phyloP scores from a whole-genome alignment of 2,113 vertebrate species.

The Ptilorrhoa leucosticta region DNA sequence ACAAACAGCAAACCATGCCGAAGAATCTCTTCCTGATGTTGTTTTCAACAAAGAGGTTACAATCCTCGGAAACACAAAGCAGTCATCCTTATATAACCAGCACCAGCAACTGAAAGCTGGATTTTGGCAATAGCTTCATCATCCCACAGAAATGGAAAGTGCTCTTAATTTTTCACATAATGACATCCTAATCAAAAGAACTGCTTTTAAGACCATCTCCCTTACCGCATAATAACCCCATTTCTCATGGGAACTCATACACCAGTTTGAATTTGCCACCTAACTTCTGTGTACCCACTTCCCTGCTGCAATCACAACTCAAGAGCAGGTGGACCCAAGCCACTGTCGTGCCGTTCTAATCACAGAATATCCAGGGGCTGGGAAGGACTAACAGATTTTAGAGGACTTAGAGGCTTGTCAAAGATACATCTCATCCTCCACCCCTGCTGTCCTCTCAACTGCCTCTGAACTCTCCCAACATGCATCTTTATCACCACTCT shows the following conservation, averaged over 20 bases:
- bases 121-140: not conserved
- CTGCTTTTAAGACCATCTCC: not conserved
- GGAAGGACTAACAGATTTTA: not conserved
- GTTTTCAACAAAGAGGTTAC: not conserved
- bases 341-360: rapidly evolving
- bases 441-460: not conserved
- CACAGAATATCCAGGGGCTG: not conserved
- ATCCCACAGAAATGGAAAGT: not conserved
- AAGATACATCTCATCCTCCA: not conserved
- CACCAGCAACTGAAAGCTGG: not conserved
- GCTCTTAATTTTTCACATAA: not conserved
- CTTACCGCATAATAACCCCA: not conserved
- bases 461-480: not conserved
- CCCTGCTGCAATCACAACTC: not conserved
- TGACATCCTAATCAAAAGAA: not conserved
- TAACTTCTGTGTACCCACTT: not conserved
- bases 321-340: not conserved
- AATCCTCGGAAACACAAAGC: not conserved
- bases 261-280: not conserved
- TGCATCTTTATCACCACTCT: not conserved
- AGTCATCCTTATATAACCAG: not conserved
- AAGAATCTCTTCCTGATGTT: not conserved
- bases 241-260: not conserved
- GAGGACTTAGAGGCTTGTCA: not conserved
- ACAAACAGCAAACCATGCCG: not conserved